Conservation (phyloP, 2,888 invertebrate species). For the Cephus nigrinus region DNA sequence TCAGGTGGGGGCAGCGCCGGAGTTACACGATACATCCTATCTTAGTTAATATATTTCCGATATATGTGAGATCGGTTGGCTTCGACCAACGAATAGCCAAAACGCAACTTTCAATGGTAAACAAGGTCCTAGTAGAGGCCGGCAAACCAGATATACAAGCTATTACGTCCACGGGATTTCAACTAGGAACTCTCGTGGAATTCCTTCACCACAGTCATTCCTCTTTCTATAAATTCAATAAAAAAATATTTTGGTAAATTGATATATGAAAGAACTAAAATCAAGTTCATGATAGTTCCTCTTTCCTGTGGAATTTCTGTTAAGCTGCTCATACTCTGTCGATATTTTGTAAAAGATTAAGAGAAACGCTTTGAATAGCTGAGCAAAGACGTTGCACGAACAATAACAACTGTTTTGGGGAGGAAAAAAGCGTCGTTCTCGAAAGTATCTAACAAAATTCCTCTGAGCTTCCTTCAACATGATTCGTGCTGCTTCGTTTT, state of each 20-base stretch:
- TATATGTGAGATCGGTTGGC: background rate
- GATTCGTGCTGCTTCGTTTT: background rate
- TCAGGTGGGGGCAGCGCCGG: conserved; percentile 1
- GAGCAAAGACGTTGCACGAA: background rate
- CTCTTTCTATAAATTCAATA: background rate
- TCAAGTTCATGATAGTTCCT: background rate
- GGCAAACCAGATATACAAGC: background rate
- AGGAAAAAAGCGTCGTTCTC: background rate
- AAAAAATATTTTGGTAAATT: no score
- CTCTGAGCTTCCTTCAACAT: background rate
- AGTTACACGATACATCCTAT: background rate
- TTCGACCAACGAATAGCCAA: background rate
- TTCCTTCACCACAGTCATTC: background rate
- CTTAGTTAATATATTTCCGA: background rate
- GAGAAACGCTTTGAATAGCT: background rate
- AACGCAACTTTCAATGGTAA: background rate
- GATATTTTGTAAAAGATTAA: background rate
- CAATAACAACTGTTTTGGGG: background rate
- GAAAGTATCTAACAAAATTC: background rate
- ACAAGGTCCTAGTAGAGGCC: background rate
- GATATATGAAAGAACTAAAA: background rate
- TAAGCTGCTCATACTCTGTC: background rate
- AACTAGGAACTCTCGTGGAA: background rate
- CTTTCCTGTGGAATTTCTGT: background rate
- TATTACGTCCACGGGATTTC: background rate